Conservation (phyloP, 2,888 invertebrate genomes). For the Sphaerophoria rueppellii region DNA sequence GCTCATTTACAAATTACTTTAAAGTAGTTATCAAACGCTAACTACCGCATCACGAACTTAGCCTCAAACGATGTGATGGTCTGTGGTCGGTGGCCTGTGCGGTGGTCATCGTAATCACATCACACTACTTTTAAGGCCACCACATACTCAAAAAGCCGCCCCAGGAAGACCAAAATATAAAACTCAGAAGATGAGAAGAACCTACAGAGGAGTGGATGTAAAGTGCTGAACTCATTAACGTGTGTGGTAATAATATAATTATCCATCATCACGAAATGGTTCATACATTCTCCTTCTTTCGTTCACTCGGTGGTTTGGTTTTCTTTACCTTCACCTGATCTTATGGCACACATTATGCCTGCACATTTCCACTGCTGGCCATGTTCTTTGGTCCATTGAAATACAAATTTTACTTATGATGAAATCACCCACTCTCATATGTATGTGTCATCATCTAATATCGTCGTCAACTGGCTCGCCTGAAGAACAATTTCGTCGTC, state of each 20-base stretch:
- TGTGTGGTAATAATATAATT: slow-evolving; percentile 29
- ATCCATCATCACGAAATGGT: slow-evolving; percentile 6
- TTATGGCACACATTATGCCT: slow-evolving; percentile 21
- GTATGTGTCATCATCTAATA: no score
- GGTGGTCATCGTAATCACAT: slow-evolving; percentile 12
- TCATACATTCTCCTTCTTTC: neutral
- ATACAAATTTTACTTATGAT: slow-evolving; percentile 15
- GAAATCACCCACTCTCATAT: slow-evolving; percentile 8
- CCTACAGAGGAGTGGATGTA: neutral
- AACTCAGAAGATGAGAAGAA: slow-evolving; percentile 13
- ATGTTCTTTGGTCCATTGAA: slow-evolving; percentile 29
- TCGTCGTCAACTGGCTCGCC: neutral
- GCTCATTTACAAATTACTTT: slow-evolving; percentile 54
- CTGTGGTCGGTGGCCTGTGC: slow-evolving; percentile 25
- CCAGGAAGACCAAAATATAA: neutral
- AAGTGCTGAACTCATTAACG: slow-evolving; percentile 31
- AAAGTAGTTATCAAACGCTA: slow-evolving; percentile 62
- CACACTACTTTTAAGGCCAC: slow-evolving; percentile 18
- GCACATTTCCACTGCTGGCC: slow-evolving; percentile 18
- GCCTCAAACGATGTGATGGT: slow-evolving; percentile 15
- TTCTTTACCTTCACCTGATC: slow-evolving; percentile 2
- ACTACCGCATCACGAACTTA: slow-evolving; percentile 64
- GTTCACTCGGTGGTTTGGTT: slow-evolving; percentile 8
- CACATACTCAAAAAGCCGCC: slow-evolving; percentile 1
- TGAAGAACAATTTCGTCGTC: slow-evolving; percentile 19